These are phyloP conservation scores for Sturmia bella DNA, from an alignment of 2,888 invertebrate species.

Conservation along the genomic window DNA sequence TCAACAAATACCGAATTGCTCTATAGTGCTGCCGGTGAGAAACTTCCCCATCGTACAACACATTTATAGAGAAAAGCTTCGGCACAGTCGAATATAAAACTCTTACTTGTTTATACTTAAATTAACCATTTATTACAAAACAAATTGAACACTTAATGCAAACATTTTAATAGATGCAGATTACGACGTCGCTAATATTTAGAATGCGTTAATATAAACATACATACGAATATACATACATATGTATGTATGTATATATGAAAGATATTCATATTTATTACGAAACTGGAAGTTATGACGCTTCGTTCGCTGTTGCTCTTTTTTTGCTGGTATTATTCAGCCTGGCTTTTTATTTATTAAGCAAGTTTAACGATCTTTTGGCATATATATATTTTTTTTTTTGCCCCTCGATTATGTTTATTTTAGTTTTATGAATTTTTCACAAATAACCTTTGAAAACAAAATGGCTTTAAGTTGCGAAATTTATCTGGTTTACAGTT, in stretches of 20 bases:
- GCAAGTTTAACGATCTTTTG: slow-evolving; percentile 67
- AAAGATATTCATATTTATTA: slow-evolving; percentile 29
- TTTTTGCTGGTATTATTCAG: too few species aligned
- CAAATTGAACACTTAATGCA: background rate
- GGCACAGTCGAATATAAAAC: too few species aligned
- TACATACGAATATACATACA: background rate
- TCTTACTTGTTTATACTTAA: background rate
- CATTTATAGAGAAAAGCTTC: too few species aligned
- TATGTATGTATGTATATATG: too few species aligned
- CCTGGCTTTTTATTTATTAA: slow-evolving; percentile 2
- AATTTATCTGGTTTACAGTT: too few species aligned
- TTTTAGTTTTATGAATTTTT: slow-evolving; percentile 25
- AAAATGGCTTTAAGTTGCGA: background rate
- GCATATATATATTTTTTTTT: slow-evolving; percentile 57
- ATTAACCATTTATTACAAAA: slow-evolving; percentile 1
- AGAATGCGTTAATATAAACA: slow-evolving; percentile 40
- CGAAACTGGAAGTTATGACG: slow-evolving; percentile 55
- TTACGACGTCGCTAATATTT: slow-evolving; percentile 7
- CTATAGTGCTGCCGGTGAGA: too few species aligned
- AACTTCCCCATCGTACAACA: too few species aligned
- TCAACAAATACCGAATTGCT: too few species aligned
- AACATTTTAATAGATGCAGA: too few species aligned
- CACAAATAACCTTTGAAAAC: slow-evolving; percentile 3
- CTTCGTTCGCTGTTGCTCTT: background rate
- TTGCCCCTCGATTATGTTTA: background rate